Percentiles rank a stretch among this genome's conserved stretches.
Evolutionary conservation across 2,888 invertebrate genomes (phyloP).

Genomic region (Andrena trimmerana): DNA sequence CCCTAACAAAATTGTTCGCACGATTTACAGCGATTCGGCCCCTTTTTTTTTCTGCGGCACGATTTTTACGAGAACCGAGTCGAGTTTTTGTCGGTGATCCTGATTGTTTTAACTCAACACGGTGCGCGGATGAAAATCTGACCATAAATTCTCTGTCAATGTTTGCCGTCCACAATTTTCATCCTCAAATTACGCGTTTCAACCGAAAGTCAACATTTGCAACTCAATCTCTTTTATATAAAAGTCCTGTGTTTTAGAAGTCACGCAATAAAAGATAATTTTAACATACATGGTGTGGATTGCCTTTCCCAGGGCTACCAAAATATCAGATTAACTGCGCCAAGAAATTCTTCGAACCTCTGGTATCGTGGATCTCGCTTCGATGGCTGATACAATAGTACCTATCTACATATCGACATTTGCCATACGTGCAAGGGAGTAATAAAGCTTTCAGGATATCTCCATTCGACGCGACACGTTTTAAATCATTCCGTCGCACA

Average conservation of each 20-base stretch:
- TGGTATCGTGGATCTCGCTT: no score
- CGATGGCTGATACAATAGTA: no score
- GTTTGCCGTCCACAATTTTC: conserved; percentile 27
- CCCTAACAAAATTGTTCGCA: conserved; percentile 47
- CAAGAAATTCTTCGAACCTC: background rate
- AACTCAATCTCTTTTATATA: background rate
- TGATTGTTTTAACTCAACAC: conserved; percentile 49
- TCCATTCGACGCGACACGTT: background rate
- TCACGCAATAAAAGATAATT: background rate
- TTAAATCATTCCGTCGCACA: conserved; percentile 31
- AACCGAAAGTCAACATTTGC: conserved; percentile 7
- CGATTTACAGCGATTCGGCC: conserved; percentile 24
- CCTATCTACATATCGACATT: background rate
- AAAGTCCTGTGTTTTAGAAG: background rate
- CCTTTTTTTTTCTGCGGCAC: conserved; percentile 15
- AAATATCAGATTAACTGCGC: background rate
- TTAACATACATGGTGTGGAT: background rate
- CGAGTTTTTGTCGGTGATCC: conserved; percentile 14
- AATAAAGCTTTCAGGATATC: background rate
- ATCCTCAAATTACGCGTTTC: conserved; percentile 25
- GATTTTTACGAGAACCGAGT: conserved; percentile 17
- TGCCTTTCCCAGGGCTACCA: background rate
- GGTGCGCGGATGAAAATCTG: conserved; percentile 12
- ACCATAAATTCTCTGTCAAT: conserved; percentile 11
- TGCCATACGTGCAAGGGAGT: background rate